Percentiles rank a stretch among this genome's conserved stretches.
Conservation (phyloP, 2,888 invertebrate species). For the Andrena marginata region DNA sequence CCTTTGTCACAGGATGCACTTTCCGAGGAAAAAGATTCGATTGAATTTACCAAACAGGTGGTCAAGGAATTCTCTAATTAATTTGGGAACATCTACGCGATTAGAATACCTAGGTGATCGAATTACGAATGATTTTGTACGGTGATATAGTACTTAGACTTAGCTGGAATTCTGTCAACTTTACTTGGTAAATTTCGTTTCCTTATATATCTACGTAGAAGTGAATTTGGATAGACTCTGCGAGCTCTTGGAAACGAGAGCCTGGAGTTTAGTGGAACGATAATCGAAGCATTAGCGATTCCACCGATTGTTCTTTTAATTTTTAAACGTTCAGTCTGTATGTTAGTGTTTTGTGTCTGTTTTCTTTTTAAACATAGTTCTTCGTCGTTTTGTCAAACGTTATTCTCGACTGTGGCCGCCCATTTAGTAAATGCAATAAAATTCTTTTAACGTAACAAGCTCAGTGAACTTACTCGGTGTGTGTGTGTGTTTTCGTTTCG, state of each 20-base stretch:
- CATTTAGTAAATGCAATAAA: slow-evolving; percentile 36
- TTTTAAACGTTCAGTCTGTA: not conserved
- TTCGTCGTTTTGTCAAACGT: too few relatives aligned
- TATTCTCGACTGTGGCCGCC: not conserved
- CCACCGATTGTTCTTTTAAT: not conserved
- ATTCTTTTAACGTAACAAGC: slow-evolving; percentile 1
- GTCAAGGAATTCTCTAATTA: slow-evolving; percentile 14
- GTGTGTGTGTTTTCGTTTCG: not conserved
- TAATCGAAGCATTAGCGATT: not conserved
- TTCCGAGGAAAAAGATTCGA: slow-evolving; percentile 14
- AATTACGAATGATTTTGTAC: slow-evolving; percentile 1
- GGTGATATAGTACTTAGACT: too few relatives aligned
- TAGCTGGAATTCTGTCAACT: too few relatives aligned
- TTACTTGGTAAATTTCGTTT: too few relatives aligned
- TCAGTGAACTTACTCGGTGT: slow-evolving; percentile 5
- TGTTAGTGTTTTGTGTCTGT: too few relatives aligned
- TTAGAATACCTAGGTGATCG: not conserved
- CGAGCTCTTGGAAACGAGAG: not conserved
- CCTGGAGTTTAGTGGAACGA: not conserved
- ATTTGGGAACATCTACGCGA: not conserved
- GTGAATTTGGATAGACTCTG: not conserved
- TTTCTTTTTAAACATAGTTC: too few relatives aligned
- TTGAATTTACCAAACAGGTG: slow-evolving; percentile 40
- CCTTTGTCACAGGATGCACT: not conserved
- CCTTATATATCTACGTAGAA: not conserved